Base-by-base conservation (phyloP, 2,797 vertebrate species). In the Onychomys torridus region DNA sequence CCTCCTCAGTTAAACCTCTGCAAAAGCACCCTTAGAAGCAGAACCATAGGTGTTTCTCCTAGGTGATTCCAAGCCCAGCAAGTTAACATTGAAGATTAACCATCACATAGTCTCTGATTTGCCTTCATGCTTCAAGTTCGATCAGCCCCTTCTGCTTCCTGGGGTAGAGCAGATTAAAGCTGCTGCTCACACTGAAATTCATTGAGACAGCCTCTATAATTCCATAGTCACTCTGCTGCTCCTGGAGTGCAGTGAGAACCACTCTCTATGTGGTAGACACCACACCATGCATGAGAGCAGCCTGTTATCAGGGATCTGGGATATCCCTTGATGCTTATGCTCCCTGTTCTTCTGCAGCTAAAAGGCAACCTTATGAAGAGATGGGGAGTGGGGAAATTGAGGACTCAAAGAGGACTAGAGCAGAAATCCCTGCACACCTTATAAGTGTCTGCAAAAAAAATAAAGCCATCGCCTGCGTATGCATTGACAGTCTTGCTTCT, bases 281-380 rank as follows among this genome's bases (percentile, higher is more conserved):
- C 19, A 46, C 0, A 0, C 40, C 34, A 57, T 23, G 5, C 23
- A 1, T 19, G n/a, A 90, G 29, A n/a, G 34, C 46, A 43, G 2
- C 61, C 71, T 40, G 76, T 67, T 32, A 1, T 4, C 3, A 27
- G 46, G 55, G 34, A 77, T 17, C 59, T 2, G 0, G 16, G 2
- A 37, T 69, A 4, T 61, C 8, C 25, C 25, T 75, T 23, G 63
- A 16, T 25, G 32, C 16, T 13, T 61, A 9, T 4, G 14, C 12
- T 65, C 27, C 25, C 43, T 1, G 4, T 69, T 12, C 49, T 32
- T 79, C 37, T 76, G 65, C 43, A 91, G 65, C 52, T 77, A 16
- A 85, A 86, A 88, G 5, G 5, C 8, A 65, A 21, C 21, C 88
- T 67, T 52, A 2, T 8, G 19, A 46, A 71, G 0, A 65, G 61